Percentiles rank a stretch among this genome's conserved stretches.
phyloP scores from a whole-genome alignment of 2,888 invertebrate species.

The Leptothorax acervorum region DNA sequence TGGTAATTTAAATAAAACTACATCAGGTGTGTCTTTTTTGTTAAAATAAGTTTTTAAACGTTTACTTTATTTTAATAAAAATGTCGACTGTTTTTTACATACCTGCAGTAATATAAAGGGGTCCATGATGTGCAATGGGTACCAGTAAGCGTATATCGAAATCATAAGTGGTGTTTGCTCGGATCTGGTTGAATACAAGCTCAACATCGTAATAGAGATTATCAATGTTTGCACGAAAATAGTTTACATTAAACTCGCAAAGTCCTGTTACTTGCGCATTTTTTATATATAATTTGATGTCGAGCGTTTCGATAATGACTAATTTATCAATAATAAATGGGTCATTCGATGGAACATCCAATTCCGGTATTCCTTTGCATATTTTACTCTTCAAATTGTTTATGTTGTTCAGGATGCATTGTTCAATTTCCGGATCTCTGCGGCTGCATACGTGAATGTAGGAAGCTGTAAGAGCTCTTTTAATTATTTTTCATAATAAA shows the following conservation, averaged over 20 bases:
- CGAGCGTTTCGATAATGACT: not conserved
- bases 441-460: not conserved
- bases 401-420: not conserved
- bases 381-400: not conserved
- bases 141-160: not conserved
- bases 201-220: not conserved
- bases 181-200: not conserved
- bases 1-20: not conserved
- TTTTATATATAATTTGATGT: not conserved
- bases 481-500: not conserved
- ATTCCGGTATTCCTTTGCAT: not conserved
- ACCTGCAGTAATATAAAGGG: not conserved
- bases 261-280: not conserved
- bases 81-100: not conserved
- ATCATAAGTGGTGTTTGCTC: not conserved
- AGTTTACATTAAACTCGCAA: not conserved
- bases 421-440: not conserved
- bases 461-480: not conserved
- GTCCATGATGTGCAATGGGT: not conserved
- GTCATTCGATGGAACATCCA: not conserved
- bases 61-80: slow-evolving; percentile 4
- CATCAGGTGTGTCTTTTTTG: not conserved
- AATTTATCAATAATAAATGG: not conserved
- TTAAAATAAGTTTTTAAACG: not conserved
- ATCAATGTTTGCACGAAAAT: not conserved